Percentiles rank a stretch among this genome's conserved stretches.
phyloP scores from a whole-genome alignment of 1,140 invertebrate genomes.

The Drosophila simulans region DNA sequence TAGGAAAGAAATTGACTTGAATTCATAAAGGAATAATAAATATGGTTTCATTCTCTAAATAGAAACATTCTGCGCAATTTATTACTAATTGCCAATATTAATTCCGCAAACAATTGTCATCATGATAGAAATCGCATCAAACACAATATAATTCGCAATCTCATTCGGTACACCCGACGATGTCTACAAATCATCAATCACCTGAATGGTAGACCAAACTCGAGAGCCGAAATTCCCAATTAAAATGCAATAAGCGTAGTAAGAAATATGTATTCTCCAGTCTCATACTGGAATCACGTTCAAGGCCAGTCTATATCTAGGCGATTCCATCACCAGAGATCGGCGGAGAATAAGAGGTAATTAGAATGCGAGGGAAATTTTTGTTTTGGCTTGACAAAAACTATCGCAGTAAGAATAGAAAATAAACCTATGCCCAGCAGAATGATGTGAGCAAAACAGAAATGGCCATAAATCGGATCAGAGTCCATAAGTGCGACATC shows the following conservation, averaged over 20 bases:
- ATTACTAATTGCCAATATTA: background rate
- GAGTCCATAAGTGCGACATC: slow-evolving; percentile 48
- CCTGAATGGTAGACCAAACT: slow-evolving; percentile 57
- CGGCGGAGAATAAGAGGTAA: slow-evolving; percentile 59
- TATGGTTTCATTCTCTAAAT: background rate
- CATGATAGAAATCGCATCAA: background rate
- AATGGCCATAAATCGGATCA: slow-evolving; percentile 53
- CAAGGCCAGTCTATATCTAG: slow-evolving; percentile 53
- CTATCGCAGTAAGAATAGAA: slow-evolving; percentile 51
- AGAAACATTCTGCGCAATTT: background rate
- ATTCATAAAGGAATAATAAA: background rate
- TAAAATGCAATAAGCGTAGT: slow-evolving; percentile 68
- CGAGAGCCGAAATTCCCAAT: slow-evolving; percentile 47
- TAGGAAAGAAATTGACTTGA: background rate
- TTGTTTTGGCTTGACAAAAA: slow-evolving; percentile 44
- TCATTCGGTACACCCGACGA: slow-evolving; percentile 26
- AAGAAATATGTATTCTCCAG: slow-evolving; percentile 36
- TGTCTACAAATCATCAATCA: slow-evolving; percentile 62
- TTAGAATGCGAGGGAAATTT: slow-evolving; percentile 69
- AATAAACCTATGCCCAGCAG: slow-evolving; percentile 20
- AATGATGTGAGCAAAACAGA: slow-evolving; percentile 50
- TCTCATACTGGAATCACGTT: slow-evolving; percentile 45
- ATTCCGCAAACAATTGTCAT: slow-evolving; percentile 16
- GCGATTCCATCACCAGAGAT: slow-evolving; percentile 57
- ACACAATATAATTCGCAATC: slow-evolving; percentile 1